These are phyloP conservation scores for Rhabditoides inermis DNA, from an alignment of 2,888 invertebrate genomes.

Conservation along the genomic window DNA sequence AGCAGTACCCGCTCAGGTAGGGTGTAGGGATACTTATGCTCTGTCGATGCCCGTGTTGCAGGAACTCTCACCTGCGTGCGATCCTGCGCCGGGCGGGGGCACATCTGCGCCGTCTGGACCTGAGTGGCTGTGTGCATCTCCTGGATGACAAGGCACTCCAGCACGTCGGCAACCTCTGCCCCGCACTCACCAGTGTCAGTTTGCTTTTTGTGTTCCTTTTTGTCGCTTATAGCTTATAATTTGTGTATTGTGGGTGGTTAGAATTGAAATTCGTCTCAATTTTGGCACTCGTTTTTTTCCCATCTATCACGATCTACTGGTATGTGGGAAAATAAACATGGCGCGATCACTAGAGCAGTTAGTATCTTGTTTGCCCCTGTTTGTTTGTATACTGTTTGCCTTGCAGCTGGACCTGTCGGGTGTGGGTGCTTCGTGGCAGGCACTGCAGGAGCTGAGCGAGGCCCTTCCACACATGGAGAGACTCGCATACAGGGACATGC, in stretches of 20 bases:
- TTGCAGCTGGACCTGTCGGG: constrained; percentile 43
- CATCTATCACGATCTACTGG: too few relatives aligned
- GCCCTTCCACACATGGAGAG: constrained; percentile 24
- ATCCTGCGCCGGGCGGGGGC: constrained; percentile 21
- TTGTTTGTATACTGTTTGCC: background rate
- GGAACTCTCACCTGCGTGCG: constrained; percentile 5
- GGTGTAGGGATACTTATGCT: too few relatives aligned
- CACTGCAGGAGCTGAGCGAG: constrained; percentile 39
- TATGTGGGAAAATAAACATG: too few relatives aligned
- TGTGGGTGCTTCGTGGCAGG: constrained; percentile 32
- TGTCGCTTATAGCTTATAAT: too few relatives aligned
- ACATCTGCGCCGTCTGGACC: constrained; percentile 36
- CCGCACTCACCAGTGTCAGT: constrained; percentile 26
- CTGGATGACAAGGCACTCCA: constrained; percentile 42
- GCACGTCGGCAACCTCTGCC: constrained; percentile 38
- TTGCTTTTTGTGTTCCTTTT: too few relatives aligned
- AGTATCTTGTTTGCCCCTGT: too few relatives aligned
- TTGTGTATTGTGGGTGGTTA: too few relatives aligned
- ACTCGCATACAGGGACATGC: constrained; percentile 45
- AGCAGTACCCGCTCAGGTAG: constrained; percentile 36
- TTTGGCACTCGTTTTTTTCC: too few relatives aligned
- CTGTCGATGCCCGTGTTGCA: too few relatives aligned
- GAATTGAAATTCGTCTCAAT: too few relatives aligned
- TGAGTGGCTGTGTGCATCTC: constrained; percentile 42
- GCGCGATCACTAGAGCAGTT: too few relatives aligned